phyloP scores from a whole-genome alignment of 2,888 invertebrate genomes.

The Sinelater perroti region DNA sequence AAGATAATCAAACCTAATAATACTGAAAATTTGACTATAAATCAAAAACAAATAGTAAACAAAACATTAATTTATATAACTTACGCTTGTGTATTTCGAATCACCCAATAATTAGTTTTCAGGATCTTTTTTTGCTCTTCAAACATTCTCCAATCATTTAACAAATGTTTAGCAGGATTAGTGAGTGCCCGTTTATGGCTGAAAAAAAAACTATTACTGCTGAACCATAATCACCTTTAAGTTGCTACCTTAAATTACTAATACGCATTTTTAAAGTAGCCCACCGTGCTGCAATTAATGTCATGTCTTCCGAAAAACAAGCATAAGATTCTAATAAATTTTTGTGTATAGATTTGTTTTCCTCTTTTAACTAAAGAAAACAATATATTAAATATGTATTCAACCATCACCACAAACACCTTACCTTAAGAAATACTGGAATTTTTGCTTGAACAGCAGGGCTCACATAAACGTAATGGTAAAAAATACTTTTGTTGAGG shows the following conservation, averaged over 20 bases:
- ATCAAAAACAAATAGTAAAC: background rate
- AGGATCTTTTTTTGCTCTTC: slow-evolving; percentile 52
- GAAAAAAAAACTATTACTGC: slow-evolving; percentile 18
- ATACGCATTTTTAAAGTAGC: slow-evolving; percentile 25
- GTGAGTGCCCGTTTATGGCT: slow-evolving; percentile 35
- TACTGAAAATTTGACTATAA: too few relatives aligned
- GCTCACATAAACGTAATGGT: slow-evolving; percentile 55
- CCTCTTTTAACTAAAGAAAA: slow-evolving; percentile 36
- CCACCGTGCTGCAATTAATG: slow-evolving; percentile 32
- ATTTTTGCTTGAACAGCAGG: slow-evolving; percentile 51
- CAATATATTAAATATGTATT: background rate
- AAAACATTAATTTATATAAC: slow-evolving; percentile 28
- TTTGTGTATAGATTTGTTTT: slow-evolving; percentile 34
- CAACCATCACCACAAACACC: too few relatives aligned
- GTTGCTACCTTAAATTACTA: slow-evolving; percentile 29
- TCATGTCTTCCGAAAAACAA: slow-evolving; percentile 43
- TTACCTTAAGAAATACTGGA: slow-evolving; percentile 50
- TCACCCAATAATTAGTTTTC: slow-evolving; percentile 55
- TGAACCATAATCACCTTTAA: background rate
- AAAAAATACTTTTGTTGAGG: slow-evolving; percentile 73
- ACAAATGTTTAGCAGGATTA: slow-evolving; percentile 30
- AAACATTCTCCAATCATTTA: slow-evolving; percentile 44
- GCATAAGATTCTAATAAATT: slow-evolving; percentile 40
- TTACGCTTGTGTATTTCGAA: slow-evolving; percentile 52
- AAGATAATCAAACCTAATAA: background rate